Evolutionary conservation across 2,888 invertebrate species (phyloP).

Genomic region (Tanypteryx hageni): DNA sequence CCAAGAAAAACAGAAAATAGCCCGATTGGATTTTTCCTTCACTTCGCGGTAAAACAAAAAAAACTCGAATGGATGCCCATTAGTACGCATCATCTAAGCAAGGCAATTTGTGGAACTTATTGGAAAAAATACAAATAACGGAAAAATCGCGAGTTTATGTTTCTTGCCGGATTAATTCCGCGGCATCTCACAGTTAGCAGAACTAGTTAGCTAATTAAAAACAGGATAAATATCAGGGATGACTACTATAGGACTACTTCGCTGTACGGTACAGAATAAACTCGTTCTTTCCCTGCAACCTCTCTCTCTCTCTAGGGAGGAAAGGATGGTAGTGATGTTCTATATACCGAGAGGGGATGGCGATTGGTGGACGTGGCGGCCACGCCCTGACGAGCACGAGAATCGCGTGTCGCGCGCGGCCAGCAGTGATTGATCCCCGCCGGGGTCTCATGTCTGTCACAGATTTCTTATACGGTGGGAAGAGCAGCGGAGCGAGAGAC

Average conservation of each 20-base stretch:
- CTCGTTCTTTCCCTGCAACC: not conserved
- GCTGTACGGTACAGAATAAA: not conserved
- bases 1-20: no score
- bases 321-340: no score
- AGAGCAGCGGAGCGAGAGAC: not conserved
- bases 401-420: conserved; percentile 42
- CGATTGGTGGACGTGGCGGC: not conserved
- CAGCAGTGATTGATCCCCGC: conserved; percentile 52
- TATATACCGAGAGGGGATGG: not conserved
- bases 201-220: not conserved
- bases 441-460: conserved; percentile 21
- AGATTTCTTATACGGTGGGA: conserved; percentile 15
- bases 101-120: no score
- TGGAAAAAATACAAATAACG: no score
- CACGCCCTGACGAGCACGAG: conserved; percentile 45
- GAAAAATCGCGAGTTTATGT: no score
- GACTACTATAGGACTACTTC: not conserved
- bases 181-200: no score
- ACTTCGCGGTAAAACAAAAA: no score
- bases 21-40: no score
- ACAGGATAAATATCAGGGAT: not conserved
- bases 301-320: no score
- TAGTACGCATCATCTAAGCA: no score
- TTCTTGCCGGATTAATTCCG: no score
- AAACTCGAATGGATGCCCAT: no score